Evolutionary conservation across 2,888 invertebrate genomes (phyloP).

Genomic region (Apamea monoglypha): DNA sequence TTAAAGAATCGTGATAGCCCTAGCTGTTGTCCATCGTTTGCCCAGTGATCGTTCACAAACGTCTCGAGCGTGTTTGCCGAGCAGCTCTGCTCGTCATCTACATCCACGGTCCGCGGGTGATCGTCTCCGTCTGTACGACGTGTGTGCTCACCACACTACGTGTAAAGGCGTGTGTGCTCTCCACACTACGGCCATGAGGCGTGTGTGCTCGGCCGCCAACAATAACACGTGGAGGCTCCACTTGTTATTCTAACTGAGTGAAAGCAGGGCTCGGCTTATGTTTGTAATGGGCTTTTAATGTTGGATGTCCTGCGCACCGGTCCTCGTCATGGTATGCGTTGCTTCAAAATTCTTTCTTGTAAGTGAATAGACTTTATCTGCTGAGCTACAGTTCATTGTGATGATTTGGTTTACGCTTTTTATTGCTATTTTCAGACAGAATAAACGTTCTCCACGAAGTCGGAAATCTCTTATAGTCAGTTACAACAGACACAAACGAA

Average conservation of each 20-base stretch:
- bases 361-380: neutral
- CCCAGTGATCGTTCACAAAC: constrained; percentile 33
- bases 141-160: constrained; percentile 26
- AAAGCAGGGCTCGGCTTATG: constrained; percentile 40
- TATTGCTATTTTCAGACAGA: neutral
- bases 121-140: neutral
- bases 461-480: neutral
- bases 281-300: constrained; percentile 61
- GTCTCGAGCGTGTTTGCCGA: constrained; percentile 47
- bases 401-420: neutral
- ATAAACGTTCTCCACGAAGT: neutral
- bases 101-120: constrained; percentile 17
- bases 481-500: neutral
- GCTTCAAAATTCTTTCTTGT: neutral
- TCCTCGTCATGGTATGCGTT: constrained; percentile 29
- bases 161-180: constrained; percentile 22
- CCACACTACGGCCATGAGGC: neutral
- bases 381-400: neutral
- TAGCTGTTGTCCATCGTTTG: constrained; percentile 34
- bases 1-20: constrained; percentile 28
- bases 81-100: constrained; percentile 29
- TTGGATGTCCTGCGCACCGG: constrained; percentile 47
- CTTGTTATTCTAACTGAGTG: constrained; percentile 60
- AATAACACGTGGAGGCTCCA: constrained; percentile 48
- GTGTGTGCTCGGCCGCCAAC: constrained; percentile 42